Conservation (phyloP, 2,888 invertebrate genomes). For the Euphydryas editha region DNA sequence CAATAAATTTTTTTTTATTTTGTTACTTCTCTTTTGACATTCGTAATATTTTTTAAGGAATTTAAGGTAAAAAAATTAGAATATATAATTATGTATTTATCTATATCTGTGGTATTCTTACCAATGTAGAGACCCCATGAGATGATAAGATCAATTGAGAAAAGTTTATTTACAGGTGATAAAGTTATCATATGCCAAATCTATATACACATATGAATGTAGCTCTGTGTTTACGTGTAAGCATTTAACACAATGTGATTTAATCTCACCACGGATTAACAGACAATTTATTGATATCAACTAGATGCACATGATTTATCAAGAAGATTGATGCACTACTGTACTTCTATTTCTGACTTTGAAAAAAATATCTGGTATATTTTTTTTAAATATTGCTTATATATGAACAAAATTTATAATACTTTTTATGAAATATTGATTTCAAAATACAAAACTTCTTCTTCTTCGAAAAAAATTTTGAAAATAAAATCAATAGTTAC, state of each 20-base stretch:
- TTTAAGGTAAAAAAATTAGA: too few relatives aligned
- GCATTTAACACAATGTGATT: constrained; percentile 13
- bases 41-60: too few relatives aligned
- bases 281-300: constrained; percentile 10
- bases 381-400: background rate
- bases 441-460: too few relatives aligned
- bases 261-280: constrained; percentile 5
- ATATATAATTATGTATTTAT: too few relatives aligned
- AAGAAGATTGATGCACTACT: background rate
- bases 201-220: background rate
- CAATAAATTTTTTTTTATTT: constrained; percentile 1
- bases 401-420: background rate
- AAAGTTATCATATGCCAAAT: background rate
- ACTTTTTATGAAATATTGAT: background rate
- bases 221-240: constrained; percentile 15
- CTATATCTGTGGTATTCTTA: background rate
- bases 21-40: too few relatives aligned
- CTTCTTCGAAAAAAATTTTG: too few relatives aligned
- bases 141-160: background rate
- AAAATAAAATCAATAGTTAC: too few relatives aligned
- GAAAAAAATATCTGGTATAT: background rate
- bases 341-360: background rate
- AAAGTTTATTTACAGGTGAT: background rate
- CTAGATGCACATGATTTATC: too few relatives aligned
- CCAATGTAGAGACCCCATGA: background rate